A percentile compares a stretch with the other conserved stretches of the same genome.
These are phyloP conservation scores for silkworm (Bombyx mori) DNA, from an alignment of 1,140 invertebrate species.

Conservation along the genomic window DNA sequence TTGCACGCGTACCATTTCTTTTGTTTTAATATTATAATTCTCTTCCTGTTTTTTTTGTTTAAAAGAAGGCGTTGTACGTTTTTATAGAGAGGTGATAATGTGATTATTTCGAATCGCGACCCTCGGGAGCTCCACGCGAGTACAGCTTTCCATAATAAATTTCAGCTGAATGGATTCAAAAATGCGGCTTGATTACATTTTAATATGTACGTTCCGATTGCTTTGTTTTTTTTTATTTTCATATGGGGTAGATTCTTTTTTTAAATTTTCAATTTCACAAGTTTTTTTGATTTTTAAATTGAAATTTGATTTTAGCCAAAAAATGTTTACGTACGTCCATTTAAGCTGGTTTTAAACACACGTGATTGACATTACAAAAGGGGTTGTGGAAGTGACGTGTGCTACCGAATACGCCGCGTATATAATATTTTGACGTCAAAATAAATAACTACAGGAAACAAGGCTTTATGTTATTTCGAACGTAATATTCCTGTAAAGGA, in stretches of 20 bases:
- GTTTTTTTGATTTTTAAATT: background rate
- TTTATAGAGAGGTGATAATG: background rate
- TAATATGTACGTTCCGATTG: background rate
- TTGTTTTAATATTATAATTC: background rate
- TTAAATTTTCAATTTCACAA: background rate
- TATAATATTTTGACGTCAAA: too few species aligned
- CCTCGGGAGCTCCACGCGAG: constrained; percentile 1
- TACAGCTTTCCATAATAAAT: constrained; percentile 26
- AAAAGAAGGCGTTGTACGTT: background rate
- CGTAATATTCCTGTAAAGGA: too few species aligned
- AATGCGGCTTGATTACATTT: constrained; percentile 32
- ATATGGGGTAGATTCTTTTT: background rate
- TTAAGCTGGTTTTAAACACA: too few species aligned
- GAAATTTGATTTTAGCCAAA: background rate
- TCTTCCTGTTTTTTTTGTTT: background rate
- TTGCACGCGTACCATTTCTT: too few species aligned
- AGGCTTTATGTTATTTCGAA: too few species aligned
- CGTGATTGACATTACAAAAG: too few species aligned
- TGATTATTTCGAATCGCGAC: background rate
- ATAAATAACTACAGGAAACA: too few species aligned
- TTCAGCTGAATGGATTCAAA: constrained; percentile 33
- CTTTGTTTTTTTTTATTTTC: background rate
- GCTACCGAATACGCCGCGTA: too few species aligned
- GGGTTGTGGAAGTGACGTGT: too few species aligned
- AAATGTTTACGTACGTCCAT: too few species aligned